These are phyloP conservation scores for Phrynosoma platyrhinos DNA, from an alignment of 2,113 vertebrate species.

Conservation along the genomic window DNA sequence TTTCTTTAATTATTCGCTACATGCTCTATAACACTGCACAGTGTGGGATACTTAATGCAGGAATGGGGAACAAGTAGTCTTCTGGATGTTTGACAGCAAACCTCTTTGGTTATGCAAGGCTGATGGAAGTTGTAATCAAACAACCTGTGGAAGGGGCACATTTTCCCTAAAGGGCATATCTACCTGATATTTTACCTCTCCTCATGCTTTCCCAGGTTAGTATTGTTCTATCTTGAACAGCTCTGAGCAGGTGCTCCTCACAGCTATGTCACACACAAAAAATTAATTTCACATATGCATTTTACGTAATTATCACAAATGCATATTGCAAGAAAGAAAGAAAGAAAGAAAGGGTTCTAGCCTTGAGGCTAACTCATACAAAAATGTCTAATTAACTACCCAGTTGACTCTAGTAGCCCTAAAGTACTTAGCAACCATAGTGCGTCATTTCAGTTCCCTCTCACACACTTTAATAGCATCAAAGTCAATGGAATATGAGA, in stretches of 20 bases:
- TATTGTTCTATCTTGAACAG: not conserved
- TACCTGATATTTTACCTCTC: not conserved
- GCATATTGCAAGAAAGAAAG: too few species aligned
- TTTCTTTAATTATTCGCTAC: not conserved
- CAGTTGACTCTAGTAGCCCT: not conserved
- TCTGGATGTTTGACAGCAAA: not conserved
- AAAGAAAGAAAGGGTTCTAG: not conserved
- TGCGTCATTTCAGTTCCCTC: not conserved
- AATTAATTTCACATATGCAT: not conserved
- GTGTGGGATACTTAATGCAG: not conserved
- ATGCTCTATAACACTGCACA: not conserved
- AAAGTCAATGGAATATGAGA: not conserved
- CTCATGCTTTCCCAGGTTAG: not conserved
- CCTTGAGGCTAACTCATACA: not conserved
- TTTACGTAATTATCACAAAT: not conserved
- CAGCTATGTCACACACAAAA: not conserved
- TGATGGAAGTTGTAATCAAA: not conserved
- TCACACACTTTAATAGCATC: not conserved
- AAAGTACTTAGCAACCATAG: not conserved
- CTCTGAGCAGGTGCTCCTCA: not conserved
- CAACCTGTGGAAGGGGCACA: not conserved
- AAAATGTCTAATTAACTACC: conserved; percentile 7
- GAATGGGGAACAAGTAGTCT: not conserved
- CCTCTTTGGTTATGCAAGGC: not conserved
- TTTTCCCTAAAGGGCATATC: not conserved